Percentiles rank a stretch among this genome's conserved stretches.
Evolutionary conservation across 2,888 invertebrate genomes (phyloP).

Genomic region (Drosophila tanythrix): DNA sequence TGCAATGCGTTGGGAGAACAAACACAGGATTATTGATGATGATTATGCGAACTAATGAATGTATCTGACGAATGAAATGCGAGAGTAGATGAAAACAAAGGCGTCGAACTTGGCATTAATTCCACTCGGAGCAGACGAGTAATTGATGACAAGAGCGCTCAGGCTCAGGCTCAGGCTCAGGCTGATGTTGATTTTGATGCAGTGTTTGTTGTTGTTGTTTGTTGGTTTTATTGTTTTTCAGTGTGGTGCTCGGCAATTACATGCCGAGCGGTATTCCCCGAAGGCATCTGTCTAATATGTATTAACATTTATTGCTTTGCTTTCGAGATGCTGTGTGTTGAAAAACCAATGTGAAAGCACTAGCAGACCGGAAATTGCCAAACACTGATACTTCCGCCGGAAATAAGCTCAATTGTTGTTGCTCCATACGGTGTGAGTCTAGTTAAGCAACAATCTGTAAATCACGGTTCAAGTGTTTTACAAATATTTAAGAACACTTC

Average conservation of each 20-base stretch:
- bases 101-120: conserved; percentile 38
- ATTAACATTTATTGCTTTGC: conserved; percentile 77
- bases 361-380: conserved; percentile 74
- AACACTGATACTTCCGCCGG: conserved; percentile 79
- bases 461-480: conserved; percentile 18
- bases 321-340: conserved; percentile 45
- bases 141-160: conserved; percentile 55
- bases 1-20: conserved; percentile 53
- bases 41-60: conserved; percentile 55
- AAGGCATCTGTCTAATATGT: conserved; percentile 73
- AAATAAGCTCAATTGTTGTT: conserved; percentile 77
- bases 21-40: conserved; percentile 68
- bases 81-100: conserved; percentile 7
- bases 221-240: neutral
- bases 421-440: conserved; percentile 23
- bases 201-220: neutral
- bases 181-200: neutral
- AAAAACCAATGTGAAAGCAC: conserved; percentile 44
- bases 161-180: neutral
- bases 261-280: conserved; percentile 38
- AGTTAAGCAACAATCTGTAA: conserved; percentile 5
- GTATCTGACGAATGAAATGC: conserved; percentile 6
- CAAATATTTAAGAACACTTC: conserved; percentile 13
- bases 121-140: conserved; percentile 35
- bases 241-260: conserved; percentile 2